These are phyloP conservation scores for Poeciliopsis infans DNA, from an alignment of 2,797 vertebrate genomes.

Conservation along the genomic window DNA sequence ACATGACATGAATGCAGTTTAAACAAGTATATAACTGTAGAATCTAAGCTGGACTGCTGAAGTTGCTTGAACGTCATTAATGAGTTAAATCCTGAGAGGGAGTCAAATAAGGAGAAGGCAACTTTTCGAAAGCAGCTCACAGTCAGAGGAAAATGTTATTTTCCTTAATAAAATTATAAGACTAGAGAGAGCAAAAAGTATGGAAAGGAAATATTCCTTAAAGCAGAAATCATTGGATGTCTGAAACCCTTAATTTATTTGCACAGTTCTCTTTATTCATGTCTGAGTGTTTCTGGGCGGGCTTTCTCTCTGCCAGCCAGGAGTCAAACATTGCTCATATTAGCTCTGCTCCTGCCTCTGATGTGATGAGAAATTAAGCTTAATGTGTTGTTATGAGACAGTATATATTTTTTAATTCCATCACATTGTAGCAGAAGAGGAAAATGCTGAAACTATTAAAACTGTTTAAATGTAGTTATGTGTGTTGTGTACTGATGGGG, in stretches of 20 bases:
- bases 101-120: not conserved
- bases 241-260: not conserved
- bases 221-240: not conserved
- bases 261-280: not conserved
- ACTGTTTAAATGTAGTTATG: conserved; percentile 24
- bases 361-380: not conserved
- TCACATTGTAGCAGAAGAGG: not conserved
- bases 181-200: not conserved
- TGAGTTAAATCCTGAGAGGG: not conserved
- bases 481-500: conserved; percentile 46
- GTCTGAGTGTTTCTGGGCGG: not conserved
- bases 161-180: not conserved
- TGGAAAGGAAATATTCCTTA: not conserved
- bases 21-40: not conserved
- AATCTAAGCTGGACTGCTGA: not conserved
- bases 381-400: not conserved
- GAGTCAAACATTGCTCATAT: not conserved
- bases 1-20: not conserved
- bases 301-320: not conserved
- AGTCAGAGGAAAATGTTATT: not conserved
- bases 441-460: not conserved
- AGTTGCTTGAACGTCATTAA: not conserved
- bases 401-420: not conserved
- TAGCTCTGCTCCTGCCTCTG: conserved; percentile 15
- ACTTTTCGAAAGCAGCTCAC: not conserved